phyloP scores from a whole-genome alignment of 2,113 vertebrate genomes.

The Zosterops japonicus region DNA sequence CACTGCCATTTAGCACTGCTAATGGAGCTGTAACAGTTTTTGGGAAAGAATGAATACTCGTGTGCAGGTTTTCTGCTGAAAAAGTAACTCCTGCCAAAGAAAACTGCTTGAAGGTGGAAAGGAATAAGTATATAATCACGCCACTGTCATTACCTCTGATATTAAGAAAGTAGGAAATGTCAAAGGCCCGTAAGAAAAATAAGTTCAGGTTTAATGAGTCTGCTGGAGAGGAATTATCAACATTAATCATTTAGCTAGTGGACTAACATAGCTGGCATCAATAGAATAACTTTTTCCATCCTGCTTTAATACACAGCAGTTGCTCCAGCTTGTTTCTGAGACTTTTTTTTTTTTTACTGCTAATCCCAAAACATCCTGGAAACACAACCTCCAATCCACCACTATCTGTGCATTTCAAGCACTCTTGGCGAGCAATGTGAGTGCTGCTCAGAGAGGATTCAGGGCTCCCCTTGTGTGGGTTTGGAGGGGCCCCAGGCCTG shows the following conservation, averaged over 20 bases:
- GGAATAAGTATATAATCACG: constrained; percentile 78
- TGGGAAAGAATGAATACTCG: constrained; percentile 69
- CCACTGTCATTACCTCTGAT: constrained; percentile 78
- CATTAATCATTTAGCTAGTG: constrained; percentile 74
- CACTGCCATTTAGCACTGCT: constrained; percentile 62
- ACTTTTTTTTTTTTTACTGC: background rate
- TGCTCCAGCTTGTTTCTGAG: constrained; percentile 31
- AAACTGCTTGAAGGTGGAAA: constrained; percentile 75
- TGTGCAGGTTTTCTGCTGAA: constrained; percentile 69
- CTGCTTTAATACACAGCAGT: constrained; percentile 40
- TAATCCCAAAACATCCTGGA: constrained; percentile 59
- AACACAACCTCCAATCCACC: background rate
- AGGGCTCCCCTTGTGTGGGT: background rate
- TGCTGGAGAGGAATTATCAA: constrained; percentile 76
- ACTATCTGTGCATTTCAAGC: background rate
- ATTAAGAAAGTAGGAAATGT: constrained; percentile 78
- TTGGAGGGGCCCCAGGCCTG: background rate
- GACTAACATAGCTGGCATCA: constrained; percentile 68
- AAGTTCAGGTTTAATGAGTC: constrained; percentile 74
- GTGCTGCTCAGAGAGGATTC: background rate
- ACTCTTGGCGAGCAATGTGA: background rate
- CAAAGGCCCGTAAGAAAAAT: constrained; percentile 76
- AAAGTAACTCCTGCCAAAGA: constrained; percentile 64
- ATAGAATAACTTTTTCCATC: constrained; percentile 69
- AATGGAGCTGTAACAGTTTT: constrained; percentile 72